phyloP scores from a whole-genome alignment of 2,888 invertebrate species.

The Andrena praecox region DNA sequence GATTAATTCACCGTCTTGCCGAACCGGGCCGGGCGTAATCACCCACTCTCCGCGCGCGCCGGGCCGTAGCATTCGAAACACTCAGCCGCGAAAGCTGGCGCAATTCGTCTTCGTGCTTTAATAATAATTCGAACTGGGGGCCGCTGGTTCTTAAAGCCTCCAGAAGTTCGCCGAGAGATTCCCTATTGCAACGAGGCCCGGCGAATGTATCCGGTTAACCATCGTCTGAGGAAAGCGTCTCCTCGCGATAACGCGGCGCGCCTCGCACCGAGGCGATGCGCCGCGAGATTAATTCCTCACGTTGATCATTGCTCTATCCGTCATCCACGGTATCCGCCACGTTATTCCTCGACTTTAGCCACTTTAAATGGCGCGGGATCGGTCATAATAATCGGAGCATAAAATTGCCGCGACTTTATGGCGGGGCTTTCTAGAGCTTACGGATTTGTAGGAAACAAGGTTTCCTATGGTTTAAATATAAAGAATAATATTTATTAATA shows the following conservation, averaged over 20 bases:
- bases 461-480: too few relatives aligned
- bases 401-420: conserved; percentile 6
- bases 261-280: neutral
- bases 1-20: neutral
- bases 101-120: conserved; percentile 51
- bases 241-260: neutral
- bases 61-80: conserved; percentile 1
- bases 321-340: conserved; percentile 16
- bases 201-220: conserved; percentile 5
- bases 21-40: conserved; percentile 1
- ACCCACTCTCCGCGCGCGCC: conserved; percentile 6
- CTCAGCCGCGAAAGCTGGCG: neutral
- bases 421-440: neutral
- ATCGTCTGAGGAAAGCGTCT: neutral
- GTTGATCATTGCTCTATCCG: conserved; percentile 34
- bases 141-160: conserved; percentile 33
- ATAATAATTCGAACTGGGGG: conserved; percentile 58
- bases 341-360: conserved; percentile 21
- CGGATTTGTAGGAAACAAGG: neutral
- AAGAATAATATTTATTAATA: too few relatives aligned
- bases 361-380: conserved; percentile 12
- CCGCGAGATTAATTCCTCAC: conserved; percentile 36
- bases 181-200: neutral
- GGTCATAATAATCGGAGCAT: conserved; percentile 30
- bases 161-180: conserved; percentile 17